phyloP scores from a whole-genome alignment of 2,888 invertebrate genomes.

The Vesta saturnalis region DNA sequence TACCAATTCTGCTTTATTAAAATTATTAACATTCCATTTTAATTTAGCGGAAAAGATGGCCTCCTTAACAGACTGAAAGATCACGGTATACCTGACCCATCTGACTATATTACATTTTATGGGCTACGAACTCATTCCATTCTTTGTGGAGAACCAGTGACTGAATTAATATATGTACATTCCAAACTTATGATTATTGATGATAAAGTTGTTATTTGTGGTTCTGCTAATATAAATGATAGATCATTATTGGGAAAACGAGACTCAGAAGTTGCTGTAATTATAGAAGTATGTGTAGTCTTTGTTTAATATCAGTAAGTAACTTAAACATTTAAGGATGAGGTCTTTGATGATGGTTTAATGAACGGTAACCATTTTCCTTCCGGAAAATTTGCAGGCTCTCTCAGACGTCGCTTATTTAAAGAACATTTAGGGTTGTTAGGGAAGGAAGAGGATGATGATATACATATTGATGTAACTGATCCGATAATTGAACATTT shows the following conservation, averaged over 20 bases:
- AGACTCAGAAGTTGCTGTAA: constrained; percentile 93
- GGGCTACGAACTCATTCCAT: constrained; percentile 85
- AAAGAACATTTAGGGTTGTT: constrained; percentile 89
- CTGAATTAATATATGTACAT: constrained; percentile 97
- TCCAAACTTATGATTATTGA: constrained; percentile 96
- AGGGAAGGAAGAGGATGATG: constrained; percentile 59
- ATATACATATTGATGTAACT: constrained; percentile 68
- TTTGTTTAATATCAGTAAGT: too few relatives aligned
- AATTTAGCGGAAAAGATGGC: constrained; percentile 80
- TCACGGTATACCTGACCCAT: constrained; percentile 82
- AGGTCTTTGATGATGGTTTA: constrained; percentile 78
- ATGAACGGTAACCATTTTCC: constrained; percentile 86
- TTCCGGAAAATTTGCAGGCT: constrained; percentile 87
- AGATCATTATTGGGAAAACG: constrained; percentile 92
- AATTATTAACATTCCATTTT: too few relatives aligned
- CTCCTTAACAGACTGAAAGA: constrained; percentile 80
- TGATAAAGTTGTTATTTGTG: constrained; percentile 91
- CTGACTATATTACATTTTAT: constrained; percentile 90
- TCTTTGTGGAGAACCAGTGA: constrained; percentile 83
- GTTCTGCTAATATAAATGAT: constrained; percentile 98
- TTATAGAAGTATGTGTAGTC: constrained; percentile 74
- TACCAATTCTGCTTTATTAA: too few relatives aligned
- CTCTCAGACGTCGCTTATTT: constrained; percentile 85
- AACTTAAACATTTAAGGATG: constrained; percentile 76
- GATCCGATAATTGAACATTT: constrained; percentile 87